Evolutionary conservation across 2,797 vertebrate species (phyloP), one percentile per base, ranked within the genome.

Genomic region (Knipowitschia caucasica): DNA sequence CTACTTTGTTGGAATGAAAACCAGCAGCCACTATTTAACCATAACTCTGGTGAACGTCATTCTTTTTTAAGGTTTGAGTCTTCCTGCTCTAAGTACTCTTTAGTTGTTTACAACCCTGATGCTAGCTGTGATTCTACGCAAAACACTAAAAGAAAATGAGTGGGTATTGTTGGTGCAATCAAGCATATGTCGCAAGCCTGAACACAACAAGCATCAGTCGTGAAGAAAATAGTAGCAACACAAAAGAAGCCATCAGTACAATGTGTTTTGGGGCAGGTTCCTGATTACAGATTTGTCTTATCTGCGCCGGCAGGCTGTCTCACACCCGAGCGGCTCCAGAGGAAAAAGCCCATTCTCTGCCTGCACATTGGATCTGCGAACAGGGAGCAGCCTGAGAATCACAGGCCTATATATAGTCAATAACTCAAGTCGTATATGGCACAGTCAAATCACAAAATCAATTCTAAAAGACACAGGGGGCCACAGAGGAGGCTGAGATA

Each of bases 391-490:
- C 27, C 27, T 29, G 21, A 47, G 27, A 27, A 47, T 47, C 45
- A 30, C 10, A 47, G 45, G 27, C 45, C 17, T 27, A 47, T 47
- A 47, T 47, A 31, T 29, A 31, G 27, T 47, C 45, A 47, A 47
- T 47, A 47, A 30, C 45, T 47, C 45, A 31, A 14, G 45, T 47
- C 17, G 45, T 27, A 25, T 24, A 31, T 20, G 45, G 45, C 27
- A 14, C 45, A 47, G 45, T 31, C 45, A 31, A 47, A 47, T 47
- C 45, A 30, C 26, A 47, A 47, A 47, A 47, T 47, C 45, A 47
- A 47, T 47, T 47, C 45, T 21, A 30, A 30, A 47, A 47, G 15
- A 47, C 45, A 20, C 45, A 31, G 45, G 45, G 27, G 27, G 27
- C 45, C 14, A n/a, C 6, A 4, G 4, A 27, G n/a, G 42, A 31